phyloP scores from a whole-genome alignment of 1,140 invertebrate species.

The Eumaeus atala region DNA sequence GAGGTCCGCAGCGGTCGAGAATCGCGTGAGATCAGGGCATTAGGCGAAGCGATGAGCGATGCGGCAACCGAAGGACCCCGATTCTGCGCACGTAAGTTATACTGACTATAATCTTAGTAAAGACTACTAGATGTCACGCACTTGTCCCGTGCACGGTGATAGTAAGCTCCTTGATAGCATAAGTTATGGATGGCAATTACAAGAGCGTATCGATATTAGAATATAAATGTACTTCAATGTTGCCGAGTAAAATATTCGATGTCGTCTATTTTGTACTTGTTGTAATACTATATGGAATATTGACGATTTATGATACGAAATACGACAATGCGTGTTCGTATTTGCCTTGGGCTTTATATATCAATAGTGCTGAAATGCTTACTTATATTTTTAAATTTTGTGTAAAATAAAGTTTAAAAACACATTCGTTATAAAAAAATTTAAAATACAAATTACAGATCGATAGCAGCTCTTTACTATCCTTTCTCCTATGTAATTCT shows the following conservation, averaged over 20 bases:
- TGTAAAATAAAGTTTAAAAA: too few species aligned
- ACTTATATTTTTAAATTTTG: too few species aligned
- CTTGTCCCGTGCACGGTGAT: slow-evolving; percentile 24
- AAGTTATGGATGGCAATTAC: slow-evolving; percentile 31
- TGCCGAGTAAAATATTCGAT: slow-evolving; percentile 14
- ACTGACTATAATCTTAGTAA: slow-evolving; percentile 43
- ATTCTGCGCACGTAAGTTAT: slow-evolving; percentile 44
- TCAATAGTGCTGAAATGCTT: too few species aligned
- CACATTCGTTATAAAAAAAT: too few species aligned
- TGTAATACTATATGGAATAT: too few species aligned
- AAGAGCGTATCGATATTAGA: slow-evolving; percentile 22
- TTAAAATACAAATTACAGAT: too few species aligned
- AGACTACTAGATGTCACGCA: slow-evolving; percentile 56
- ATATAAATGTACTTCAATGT: slow-evolving; percentile 22
- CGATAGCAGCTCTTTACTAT: too few species aligned
- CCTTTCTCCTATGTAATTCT: too few species aligned
- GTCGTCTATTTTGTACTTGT: not conserved
- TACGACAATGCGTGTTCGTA: too few species aligned
- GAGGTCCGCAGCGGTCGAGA: slow-evolving; percentile 51
- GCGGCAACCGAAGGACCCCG: slow-evolving; percentile 36
- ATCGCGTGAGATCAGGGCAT: slow-evolving; percentile 50
- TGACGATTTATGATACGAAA: too few species aligned
- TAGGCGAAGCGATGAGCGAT: slow-evolving; percentile 62
- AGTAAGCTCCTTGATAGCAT: slow-evolving; percentile 26
- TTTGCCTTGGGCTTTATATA: too few species aligned